Conservation (phyloP, 2,888 invertebrate genomes). For the Acanthopleura granulata region DNA sequence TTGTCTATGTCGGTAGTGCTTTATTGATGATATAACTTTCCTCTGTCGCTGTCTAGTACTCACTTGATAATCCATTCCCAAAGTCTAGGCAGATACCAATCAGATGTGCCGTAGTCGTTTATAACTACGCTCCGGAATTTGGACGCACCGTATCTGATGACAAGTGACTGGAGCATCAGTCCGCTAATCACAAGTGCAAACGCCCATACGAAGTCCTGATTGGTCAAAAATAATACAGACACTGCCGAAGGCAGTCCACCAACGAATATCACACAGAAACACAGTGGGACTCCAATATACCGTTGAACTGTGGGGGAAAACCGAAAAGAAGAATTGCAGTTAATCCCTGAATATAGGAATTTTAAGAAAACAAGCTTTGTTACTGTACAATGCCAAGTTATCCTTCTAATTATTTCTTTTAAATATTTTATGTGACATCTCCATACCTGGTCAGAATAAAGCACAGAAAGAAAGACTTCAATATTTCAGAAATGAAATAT, state of each 20-base stretch:
- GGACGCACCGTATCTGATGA: slow-evolving; percentile 47
- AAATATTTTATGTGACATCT: no score
- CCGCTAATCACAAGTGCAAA: slow-evolving; percentile 62
- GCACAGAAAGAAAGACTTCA: no score
- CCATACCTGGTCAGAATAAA: no score
- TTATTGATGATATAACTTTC: no score
- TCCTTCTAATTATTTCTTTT: no score
- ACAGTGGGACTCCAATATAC: slow-evolving; percentile 45
- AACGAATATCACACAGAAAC: slow-evolving; percentile 42
- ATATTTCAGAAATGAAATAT: no score
- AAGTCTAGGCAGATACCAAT: slow-evolving; percentile 52
- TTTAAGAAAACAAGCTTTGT: no score
- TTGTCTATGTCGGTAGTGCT: no score
- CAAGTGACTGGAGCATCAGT: slow-evolving; percentile 52
- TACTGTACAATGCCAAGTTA: no score
- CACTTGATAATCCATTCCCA: slow-evolving; percentile 60
- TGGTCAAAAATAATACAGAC: slow-evolving; percentile 52
- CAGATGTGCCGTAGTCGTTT: slow-evolving; percentile 51
- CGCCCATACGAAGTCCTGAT: slow-evolving; percentile 66
- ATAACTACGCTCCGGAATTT: slow-evolving; percentile 45
- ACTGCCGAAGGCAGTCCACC: slow-evolving; percentile 56
- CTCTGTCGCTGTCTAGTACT: slow-evolving; percentile 21
- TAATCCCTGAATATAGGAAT: no score
- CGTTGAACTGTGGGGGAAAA: slow-evolving; percentile 42
- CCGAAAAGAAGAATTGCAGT: neutral